A percentile compares a stretch with the other conserved stretches of the same genome.
Evolutionary conservation across 2,113 vertebrate species (phyloP).

Genomic region (Pituophis catenifer): DNA sequence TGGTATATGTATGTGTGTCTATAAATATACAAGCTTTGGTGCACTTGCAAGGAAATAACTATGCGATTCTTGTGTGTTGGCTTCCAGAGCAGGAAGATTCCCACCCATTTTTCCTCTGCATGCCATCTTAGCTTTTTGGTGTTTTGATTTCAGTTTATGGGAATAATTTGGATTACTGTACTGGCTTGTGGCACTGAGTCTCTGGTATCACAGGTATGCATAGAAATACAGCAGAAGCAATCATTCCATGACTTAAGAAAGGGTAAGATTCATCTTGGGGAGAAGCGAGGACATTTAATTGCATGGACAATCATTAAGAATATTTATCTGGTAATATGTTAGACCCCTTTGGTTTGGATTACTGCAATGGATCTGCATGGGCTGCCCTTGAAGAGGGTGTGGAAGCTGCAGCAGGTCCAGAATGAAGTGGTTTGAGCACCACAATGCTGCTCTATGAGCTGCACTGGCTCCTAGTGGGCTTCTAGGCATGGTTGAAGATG

Average conservation of each 20-base stretch:
- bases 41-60: constrained; percentile 70
- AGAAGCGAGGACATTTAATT: constrained; percentile 28
- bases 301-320: neutral
- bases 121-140: constrained; percentile 28
- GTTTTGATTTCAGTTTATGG: constrained; percentile 54
- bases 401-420: neutral
- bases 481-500: neutral
- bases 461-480: neutral
- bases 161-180: constrained; percentile 61
- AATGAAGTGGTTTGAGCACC: neutral
- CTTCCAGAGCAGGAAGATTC: constrained; percentile 60
- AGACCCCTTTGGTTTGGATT: neutral
- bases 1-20: constrained; percentile 51
- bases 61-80: constrained; percentile 61
- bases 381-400: neutral
- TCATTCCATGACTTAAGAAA: constrained; percentile 60
- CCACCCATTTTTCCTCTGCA: constrained; percentile 42
- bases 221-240: constrained; percentile 56
- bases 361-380: neutral
- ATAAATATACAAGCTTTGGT: constrained; percentile 71
- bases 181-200: constrained; percentile 42
- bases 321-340: neutral
- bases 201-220: constrained; percentile 65
- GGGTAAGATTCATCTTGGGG: constrained; percentile 66
- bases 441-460: neutral